Percentiles rank a stretch among this genome's conserved stretches.
These are phyloP conservation scores for Brachyhypopomus gauderio DNA, from an alignment of 2,113 vertebrate species.

Conservation along the genomic window DNA sequence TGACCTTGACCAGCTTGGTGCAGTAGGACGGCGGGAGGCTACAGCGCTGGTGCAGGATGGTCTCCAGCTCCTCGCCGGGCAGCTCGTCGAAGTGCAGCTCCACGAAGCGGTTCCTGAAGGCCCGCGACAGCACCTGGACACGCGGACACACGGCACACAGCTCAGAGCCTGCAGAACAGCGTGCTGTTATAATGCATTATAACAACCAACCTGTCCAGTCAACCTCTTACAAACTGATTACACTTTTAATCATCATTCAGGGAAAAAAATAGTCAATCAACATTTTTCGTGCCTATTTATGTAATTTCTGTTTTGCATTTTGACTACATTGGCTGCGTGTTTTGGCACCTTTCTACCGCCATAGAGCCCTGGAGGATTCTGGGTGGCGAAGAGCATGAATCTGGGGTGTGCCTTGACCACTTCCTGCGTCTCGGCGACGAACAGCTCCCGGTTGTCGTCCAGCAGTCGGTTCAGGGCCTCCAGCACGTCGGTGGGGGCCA, in stretches of 20 bases:
- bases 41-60: conserved; percentile 90
- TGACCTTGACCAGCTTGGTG: conserved; percentile 89
- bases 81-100: conserved; percentile 96
- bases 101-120: conserved; percentile 96
- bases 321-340: background rate
- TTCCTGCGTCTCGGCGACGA: conserved; percentile 95
- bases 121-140: conserved; percentile 89
- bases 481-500: conserved; percentile 95
- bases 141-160: background rate
- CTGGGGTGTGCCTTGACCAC: conserved; percentile 91
- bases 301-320: background rate
- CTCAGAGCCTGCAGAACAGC: background rate
- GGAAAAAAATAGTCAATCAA: too few species aligned
- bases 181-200: background rate
- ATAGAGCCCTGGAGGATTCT: conserved; percentile 96
- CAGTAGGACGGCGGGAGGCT: conserved; percentile 93
- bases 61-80: conserved; percentile 88
- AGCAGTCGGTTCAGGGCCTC: conserved; percentile 94
- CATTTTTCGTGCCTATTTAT: too few species aligned
- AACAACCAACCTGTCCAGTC: background rate
- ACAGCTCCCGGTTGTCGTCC: conserved; percentile 95
- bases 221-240: too few species aligned
- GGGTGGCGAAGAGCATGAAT: conserved; percentile 97
- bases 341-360: conserved; percentile 91
- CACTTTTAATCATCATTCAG: too few species aligned